Evolutionary conservation across 2,113 vertebrate species (phyloP).

Genomic region (Coreoperca whiteheadi): DNA sequence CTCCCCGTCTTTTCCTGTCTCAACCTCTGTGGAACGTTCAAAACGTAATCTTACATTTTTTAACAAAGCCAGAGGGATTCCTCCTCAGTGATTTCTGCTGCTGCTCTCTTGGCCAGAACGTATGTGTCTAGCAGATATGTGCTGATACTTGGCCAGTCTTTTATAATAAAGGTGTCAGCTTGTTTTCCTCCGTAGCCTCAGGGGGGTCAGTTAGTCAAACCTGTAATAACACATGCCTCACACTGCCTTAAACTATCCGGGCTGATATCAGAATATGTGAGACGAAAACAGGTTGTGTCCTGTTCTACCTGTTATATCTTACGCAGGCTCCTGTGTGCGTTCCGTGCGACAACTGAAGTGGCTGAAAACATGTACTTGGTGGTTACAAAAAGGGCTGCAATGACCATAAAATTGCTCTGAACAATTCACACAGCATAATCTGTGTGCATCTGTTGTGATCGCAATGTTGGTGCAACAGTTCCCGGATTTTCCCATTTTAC

Average conservation of each 20-base stretch:
- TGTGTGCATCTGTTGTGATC: not conserved
- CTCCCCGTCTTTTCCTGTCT: constrained; percentile 1
- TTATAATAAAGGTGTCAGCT: constrained; percentile 30
- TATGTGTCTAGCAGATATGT: constrained; percentile 15
- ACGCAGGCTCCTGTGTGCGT: not conserved
- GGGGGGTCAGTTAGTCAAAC: constrained; percentile 47
- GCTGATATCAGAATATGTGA: constrained; percentile 6
- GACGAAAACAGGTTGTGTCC: not conserved
- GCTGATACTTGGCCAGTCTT: constrained; percentile 4
- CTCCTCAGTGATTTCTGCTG: constrained; percentile 7
- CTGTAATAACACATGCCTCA: constrained; percentile 38
- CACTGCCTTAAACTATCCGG: constrained; percentile 20
- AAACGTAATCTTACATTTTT: constrained; percentile 35
- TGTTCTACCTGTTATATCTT: too few relatives aligned
- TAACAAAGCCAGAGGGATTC: constrained; percentile 34
- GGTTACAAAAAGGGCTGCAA: not conserved
- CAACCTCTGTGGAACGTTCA: constrained; percentile 13
- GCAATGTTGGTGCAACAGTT: not conserved
- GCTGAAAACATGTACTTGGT: not conserved
- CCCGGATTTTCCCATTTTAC: not conserved
- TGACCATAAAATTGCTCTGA: not conserved
- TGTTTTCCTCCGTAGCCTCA: not conserved
- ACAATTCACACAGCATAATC: not conserved
- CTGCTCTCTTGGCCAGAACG: not conserved
- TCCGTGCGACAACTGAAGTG: not conserved